These are phyloP conservation scores for Tachuris rubrigastra DNA, from an alignment of 2,113 vertebrate genomes.

Conservation along the genomic window DNA sequence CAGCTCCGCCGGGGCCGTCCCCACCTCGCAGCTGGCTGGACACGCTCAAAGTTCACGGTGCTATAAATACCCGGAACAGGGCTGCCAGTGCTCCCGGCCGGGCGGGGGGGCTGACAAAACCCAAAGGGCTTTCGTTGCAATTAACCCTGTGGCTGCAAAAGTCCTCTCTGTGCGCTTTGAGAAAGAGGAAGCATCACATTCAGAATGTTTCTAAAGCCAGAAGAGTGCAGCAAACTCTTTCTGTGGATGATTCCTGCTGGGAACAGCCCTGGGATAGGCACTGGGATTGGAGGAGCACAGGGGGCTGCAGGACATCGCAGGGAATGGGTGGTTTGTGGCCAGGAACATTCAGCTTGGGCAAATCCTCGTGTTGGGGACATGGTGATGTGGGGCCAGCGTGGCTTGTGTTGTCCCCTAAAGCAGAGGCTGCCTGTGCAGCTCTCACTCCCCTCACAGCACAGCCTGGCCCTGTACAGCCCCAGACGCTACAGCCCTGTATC, in stretches of 20 bases:
- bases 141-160: conserved; percentile 1
- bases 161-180: fast-evolving
- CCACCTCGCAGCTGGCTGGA: neutral
- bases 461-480: neutral
- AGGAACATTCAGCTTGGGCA: neutral
- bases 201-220: neutral
- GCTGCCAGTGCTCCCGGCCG: neutral
- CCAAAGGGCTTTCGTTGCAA: neutral
- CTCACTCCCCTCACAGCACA: neutral
- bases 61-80: conserved; percentile 48
- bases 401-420: neutral
- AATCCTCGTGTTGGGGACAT: fast-evolving
- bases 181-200: neutral
- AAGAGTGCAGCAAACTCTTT: conserved; percentile 46
- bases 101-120: neutral
- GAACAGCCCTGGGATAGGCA: neutral
- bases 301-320: fast-evolving
- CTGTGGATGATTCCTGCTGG: neutral
- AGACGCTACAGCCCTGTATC: fast-evolving
- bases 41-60: conserved; percentile 57
- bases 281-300: fast-evolving
- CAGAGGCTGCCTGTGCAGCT: neutral
- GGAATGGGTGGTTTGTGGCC: neutral
- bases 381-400: neutral
- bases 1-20: neutral